Evolutionary conservation across 2,797 vertebrate genomes (phyloP), one percentile per base, ranked within the genome.

Genomic region (Aeoliscus strigatus): DNA sequence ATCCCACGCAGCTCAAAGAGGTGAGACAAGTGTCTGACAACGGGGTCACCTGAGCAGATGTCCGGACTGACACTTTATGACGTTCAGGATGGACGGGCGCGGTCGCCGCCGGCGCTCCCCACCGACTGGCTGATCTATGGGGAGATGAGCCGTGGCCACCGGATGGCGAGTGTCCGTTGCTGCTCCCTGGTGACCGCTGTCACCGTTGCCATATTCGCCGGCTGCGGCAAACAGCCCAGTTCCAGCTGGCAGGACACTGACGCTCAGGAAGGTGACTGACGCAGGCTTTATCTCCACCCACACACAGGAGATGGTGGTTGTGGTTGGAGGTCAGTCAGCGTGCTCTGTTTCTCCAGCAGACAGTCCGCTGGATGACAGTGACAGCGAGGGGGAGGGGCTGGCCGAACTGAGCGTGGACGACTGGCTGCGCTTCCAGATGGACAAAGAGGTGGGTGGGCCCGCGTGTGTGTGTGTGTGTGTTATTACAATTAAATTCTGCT

Each of bases 81-180:
- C n/a, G 7, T 44, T 59, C 74, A 98, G 94, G 89, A 87, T 51
- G 81, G 83, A 27, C 75, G 89, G 57, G 82, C 73, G 44, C 91
- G 90, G 45, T 84, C 86, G 0, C 36, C 89, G 54, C 84, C 87
- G 48, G 81, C 83, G 0, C 78, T 94, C 9, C 94, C 94, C 48
- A 92, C 92, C 23, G 90, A 93, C 66, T 99, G 95, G 96, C 53
- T 99, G 46, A 89, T 97, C 69, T 99, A 94, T 38, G 92, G 96
- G 2, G 94, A 99, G 86, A 96, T 97, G 91, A 92, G 85, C 0
- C 88, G 91, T 66, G 88, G 89, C n/a, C 88, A 94, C 51, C 81
- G 90, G 60, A 90, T 91, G 76, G 91, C 92, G 37, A 96, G 87
- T 41, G 86, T 96, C 29, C 87, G 91, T 27, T 97, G 94, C 44